phyloP scores from a whole-genome alignment of 2,888 invertebrate genomes.

The Amiota mariae region DNA sequence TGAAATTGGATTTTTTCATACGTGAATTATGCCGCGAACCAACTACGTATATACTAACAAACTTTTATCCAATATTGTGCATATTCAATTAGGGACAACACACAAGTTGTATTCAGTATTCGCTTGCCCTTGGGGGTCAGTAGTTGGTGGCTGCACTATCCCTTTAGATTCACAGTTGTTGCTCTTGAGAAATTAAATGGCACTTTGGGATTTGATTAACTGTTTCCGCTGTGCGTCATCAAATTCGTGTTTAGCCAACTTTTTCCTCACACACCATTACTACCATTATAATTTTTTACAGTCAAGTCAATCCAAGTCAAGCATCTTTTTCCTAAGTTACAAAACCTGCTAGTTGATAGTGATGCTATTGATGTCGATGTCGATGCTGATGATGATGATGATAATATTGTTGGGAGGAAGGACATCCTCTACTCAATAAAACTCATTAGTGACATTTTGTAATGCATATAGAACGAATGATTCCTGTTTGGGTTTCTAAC shows the following conservation, averaged over 20 bases:
- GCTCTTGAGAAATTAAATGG: constrained; percentile 32
- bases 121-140: no score
- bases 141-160: no score
- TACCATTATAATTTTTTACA: constrained; percentile 7
- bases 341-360: constrained; percentile 8
- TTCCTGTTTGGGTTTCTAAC: neutral
- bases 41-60: no score
- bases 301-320: neutral
- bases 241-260: constrained; percentile 50
- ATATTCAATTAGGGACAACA: constrained; percentile 9
- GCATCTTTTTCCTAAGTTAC: constrained; percentile 8
- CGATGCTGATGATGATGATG: no score
- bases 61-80: neutral
- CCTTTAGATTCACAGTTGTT: neutral
- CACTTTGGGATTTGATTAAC: constrained; percentile 66
- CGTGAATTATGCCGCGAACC: no score
- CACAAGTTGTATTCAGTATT: neutral
- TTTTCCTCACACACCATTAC: constrained; percentile 7
- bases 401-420: constrained; percentile 1
- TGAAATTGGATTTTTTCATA: no score
- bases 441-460: constrained; percentile 66
- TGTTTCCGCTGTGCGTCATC: constrained; percentile 67
- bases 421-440: constrained; percentile 62
- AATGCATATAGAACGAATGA: neutral
- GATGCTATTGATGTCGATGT: constrained; percentile 8